Conservation (phyloP, 2,888 invertebrate genomes). For the Ichneumoninae sp. region DNA sequence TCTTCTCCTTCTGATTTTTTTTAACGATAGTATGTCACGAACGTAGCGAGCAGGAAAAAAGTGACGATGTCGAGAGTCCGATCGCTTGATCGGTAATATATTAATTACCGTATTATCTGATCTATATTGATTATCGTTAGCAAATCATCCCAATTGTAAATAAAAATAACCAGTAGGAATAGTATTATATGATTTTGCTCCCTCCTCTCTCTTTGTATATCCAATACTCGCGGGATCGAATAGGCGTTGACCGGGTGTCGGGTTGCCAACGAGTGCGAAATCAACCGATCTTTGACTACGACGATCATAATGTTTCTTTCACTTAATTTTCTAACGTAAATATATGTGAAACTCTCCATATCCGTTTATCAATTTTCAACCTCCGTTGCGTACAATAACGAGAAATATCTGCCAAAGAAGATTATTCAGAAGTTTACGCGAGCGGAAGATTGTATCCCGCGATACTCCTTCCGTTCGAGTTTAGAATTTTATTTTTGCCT, state of each 20-base stretch:
- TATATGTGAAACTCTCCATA: constrained; percentile 7
- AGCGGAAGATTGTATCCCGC: constrained; percentile 20
- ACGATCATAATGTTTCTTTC: constrained; percentile 3
- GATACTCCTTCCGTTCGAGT: constrained; percentile 24
- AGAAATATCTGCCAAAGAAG: constrained; percentile 64
- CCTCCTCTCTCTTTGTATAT: constrained; percentile 36
- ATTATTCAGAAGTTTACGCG: constrained; percentile 53
- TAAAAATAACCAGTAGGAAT: constrained; percentile 73
- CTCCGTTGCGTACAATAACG: constrained; percentile 47
- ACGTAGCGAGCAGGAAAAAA: constrained; percentile 1
- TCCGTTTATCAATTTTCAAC: constrained; percentile 11
- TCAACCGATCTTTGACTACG: constrained; percentile 10
- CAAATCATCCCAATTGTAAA: constrained; percentile 74
- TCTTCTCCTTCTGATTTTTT: constrained; percentile 42
- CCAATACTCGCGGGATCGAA: constrained; percentile 48
- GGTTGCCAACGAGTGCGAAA: constrained; percentile 21
- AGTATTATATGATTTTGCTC: constrained; percentile 66
- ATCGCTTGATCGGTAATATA: constrained; percentile 64
- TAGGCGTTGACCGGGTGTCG: constrained; percentile 13
- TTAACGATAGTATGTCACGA: constrained; percentile 28
- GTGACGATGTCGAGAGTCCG: constrained; percentile 8
- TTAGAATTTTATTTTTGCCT: constrained; percentile 45
- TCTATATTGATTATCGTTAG: constrained; percentile 71
- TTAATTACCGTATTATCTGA: constrained; percentile 72
- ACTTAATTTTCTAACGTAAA: constrained; percentile 6